phyloP scores from a whole-genome alignment of 2,113 vertebrate species.

The Brachypodius melanocephalos region DNA sequence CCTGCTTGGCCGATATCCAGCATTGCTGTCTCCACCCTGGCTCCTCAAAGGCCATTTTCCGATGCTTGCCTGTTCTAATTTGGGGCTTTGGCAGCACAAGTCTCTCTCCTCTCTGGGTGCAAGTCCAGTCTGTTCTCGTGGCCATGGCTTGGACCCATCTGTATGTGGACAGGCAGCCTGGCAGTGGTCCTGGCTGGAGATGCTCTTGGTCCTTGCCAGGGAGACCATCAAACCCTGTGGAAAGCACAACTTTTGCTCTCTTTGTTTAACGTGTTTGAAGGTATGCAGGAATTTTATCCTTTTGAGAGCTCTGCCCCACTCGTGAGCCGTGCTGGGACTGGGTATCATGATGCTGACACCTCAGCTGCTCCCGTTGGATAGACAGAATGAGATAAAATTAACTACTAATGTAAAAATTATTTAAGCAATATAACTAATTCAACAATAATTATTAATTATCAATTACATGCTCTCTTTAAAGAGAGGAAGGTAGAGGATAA shows the following conservation, averaged over 20 bases:
- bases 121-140: neutral
- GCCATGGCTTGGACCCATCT: neutral
- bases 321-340: neutral
- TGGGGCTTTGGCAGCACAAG: neutral
- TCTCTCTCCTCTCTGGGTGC: neutral
- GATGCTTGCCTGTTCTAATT: neutral
- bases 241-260: neutral
- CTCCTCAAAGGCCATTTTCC: neutral
- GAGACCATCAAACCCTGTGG: neutral
- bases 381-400: neutral
- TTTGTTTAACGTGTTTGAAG: neutral
- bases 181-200: neutral
- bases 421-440: neutral
- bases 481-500: neutral
- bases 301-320: neutral
- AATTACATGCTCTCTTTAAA: neutral
- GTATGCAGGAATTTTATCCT: neutral
- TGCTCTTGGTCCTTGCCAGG: neutral
- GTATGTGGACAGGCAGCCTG: neutral
- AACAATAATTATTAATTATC: no score
- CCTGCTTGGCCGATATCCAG: neutral
- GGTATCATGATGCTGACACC: neutral
- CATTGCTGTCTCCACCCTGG: neutral
- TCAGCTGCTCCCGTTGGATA: fast-evolving
- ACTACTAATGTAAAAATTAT: no score